Conservation (phyloP, 1,140 invertebrate genomes). For the Periplaneta americana region DNA sequence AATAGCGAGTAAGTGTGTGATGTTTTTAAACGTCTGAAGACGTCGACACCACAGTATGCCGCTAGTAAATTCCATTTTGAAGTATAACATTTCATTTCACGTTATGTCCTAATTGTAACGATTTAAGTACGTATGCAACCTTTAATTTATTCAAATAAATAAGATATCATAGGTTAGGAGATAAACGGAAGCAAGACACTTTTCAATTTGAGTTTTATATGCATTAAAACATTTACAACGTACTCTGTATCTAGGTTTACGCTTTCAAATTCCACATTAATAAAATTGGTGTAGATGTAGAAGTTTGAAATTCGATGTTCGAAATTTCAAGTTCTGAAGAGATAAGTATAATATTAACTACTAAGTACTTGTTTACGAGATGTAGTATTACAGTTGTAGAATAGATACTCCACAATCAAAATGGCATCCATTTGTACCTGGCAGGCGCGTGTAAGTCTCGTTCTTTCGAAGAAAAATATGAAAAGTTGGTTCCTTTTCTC, state of each 20-base stretch:
- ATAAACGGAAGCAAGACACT: background rate
- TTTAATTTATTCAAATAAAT: too few species aligned
- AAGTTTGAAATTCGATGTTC: background rate
- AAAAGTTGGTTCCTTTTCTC: background rate
- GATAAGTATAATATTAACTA: background rate
- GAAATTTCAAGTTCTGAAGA: background rate
- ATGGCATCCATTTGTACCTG: background rate
- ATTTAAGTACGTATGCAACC: too few species aligned
- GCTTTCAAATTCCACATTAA: too few species aligned
- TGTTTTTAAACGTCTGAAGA: too few species aligned
- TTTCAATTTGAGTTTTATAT: background rate
- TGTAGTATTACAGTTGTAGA: background rate
- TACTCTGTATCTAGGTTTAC: too few species aligned
- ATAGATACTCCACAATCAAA: background rate
- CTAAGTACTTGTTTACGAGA: background rate
- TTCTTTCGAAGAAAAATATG: background rate
- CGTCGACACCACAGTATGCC: too few species aligned
- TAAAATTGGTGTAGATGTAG: background rate
- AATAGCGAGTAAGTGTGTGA: too few species aligned
- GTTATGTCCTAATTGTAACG: too few species aligned
- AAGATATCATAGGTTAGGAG: background rate
- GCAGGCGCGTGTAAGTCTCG: background rate
- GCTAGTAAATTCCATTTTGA: too few species aligned
- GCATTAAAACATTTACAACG: background rate
- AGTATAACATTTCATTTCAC: too few species aligned